Conservation (phyloP, 2,797 vertebrate species). For the Onychomys leucogaster region DNA sequence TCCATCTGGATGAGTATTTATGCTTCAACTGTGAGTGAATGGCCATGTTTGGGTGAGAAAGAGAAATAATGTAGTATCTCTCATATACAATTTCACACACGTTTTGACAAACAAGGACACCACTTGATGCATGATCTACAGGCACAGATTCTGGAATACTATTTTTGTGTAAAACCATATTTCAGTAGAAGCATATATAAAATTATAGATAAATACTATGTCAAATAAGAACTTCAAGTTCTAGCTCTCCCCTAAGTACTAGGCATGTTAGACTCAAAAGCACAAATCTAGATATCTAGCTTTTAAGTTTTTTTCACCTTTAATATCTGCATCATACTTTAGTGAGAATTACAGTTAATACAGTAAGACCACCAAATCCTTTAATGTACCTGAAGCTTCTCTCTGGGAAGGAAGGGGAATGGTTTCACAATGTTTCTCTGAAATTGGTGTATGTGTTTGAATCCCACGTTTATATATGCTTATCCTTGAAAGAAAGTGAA, state of each 20-base stretch:
- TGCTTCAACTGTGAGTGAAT: background rate
- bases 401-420: background rate
- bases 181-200: background rate
- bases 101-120: background rate
- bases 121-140: background rate
- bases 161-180: background rate
- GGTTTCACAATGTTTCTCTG: background rate
- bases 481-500: conserved; percentile 31
- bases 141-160: background rate
- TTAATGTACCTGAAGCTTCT: background rate
- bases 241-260: background rate
- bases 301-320: background rate
- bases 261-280: background rate
- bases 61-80: background rate
- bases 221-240: background rate
- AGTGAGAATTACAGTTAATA: background rate
- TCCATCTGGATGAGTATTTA: conserved; percentile 45
- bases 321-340: background rate
- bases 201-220: background rate
- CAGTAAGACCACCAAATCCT: background rate
- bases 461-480: background rate
- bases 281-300: background rate
- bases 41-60: background rate
- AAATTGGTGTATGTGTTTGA: conserved; percentile 32
- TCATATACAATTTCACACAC: background rate